Conservation (phyloP, 2,797 vertebrate genomes). For the Remorina albescens region DNA sequence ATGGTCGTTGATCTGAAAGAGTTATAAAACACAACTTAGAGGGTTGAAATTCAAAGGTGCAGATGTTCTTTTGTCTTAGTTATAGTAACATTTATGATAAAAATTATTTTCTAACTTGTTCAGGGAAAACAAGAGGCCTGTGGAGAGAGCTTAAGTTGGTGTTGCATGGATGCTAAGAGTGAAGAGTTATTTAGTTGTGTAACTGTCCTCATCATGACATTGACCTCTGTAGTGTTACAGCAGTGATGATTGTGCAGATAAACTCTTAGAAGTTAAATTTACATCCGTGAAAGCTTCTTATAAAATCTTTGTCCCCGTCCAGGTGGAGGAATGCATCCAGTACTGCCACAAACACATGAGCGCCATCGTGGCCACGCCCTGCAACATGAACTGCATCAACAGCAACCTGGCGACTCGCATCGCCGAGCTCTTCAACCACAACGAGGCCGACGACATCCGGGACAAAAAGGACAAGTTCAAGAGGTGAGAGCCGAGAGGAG, state of each 20-base stretch:
- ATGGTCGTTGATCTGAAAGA: too few relatives aligned
- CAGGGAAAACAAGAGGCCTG: conserved; percentile 56
- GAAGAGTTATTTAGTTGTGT: not conserved
- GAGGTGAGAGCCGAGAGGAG: conserved; percentile 83
- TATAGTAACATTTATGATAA: not conserved
- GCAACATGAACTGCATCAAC: conserved; percentile 99
- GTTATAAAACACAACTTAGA: too few relatives aligned
- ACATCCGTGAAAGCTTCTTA: not conserved
- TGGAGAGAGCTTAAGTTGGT: conserved; percentile 38
- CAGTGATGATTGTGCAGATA: not conserved
- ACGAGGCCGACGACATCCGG: conserved; percentile 93
- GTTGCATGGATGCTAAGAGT: conserved; percentile 54
- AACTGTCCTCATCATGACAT: too few relatives aligned
- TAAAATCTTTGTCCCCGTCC: conserved; percentile 7
- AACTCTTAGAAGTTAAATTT: not conserved
- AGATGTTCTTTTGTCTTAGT: not conserved
- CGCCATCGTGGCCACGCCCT: conserved; percentile 93
- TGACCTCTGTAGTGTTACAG: too few relatives aligned
- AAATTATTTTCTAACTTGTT: not conserved
- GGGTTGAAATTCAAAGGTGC: not conserved
- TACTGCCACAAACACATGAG: conserved; percentile 98
- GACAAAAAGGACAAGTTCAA: conserved; percentile 99
- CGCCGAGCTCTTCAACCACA: conserved; percentile 93
- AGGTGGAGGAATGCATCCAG: conserved; percentile 96
- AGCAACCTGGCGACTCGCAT: conserved; percentile 92